Evolutionary conservation across 2,113 vertebrate genomes (phyloP).

Genomic region (Malurus alboscapulatus): DNA sequence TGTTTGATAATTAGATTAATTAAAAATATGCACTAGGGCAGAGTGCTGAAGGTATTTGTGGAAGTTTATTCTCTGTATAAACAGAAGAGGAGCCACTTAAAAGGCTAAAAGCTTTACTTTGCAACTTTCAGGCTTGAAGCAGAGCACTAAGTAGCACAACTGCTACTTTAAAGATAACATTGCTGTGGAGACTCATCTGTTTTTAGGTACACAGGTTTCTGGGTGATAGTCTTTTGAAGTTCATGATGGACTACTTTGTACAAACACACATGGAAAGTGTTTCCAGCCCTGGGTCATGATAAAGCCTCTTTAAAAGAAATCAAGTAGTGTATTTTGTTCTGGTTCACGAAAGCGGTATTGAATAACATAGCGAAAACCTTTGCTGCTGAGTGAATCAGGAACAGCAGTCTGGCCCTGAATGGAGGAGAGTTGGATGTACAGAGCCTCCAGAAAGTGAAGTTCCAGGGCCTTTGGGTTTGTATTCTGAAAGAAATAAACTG

Average conservation of each 20-base stretch:
- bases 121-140: neutral
- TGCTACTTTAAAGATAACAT: neutral
- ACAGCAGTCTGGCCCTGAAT: neutral
- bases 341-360: neutral
- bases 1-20: neutral
- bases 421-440: neutral
- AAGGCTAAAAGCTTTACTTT: neutral
- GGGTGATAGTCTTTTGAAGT: conserved; percentile 24
- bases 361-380: neutral
- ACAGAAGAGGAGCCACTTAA: neutral
- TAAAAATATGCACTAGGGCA: neutral
- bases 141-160: neutral
- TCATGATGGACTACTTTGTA: conserved; percentile 34
- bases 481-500: neutral
- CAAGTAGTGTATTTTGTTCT: conserved; percentile 20
- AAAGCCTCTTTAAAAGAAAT: conserved; percentile 37
- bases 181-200: neutral
- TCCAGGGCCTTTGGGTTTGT: neutral
- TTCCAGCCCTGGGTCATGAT: conserved; percentile 18
- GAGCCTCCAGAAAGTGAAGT: neutral
- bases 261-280: neutral
- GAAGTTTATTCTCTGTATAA: neutral
- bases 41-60: neutral
- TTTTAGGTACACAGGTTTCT: conserved; percentile 15
- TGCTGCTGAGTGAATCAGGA: neutral